A percentile compares a stretch with the other conserved stretches of the same genome.
Conservation (phyloP, 2,888 invertebrate species). For the Ectropis crepuscularia region DNA sequence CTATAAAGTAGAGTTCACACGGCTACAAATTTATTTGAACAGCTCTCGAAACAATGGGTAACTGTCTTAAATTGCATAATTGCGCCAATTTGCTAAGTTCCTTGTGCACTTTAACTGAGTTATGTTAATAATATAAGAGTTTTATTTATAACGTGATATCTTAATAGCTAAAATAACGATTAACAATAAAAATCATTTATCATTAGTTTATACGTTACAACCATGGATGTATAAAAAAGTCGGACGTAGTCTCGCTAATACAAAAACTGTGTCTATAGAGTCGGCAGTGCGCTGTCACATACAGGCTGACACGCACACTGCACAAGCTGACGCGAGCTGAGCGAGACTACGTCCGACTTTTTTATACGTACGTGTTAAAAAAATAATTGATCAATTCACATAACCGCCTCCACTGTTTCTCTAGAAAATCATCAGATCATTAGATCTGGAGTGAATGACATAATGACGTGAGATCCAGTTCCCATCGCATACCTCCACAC, state of each 20-base stretch:
- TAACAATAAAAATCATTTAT: too few species aligned
- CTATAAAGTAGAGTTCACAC: constrained; percentile 19
- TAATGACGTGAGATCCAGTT: constrained; percentile 18
- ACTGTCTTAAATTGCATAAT: constrained; percentile 32
- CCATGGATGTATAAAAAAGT: too few species aligned
- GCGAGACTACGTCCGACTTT: too few species aligned
- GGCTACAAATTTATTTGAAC: constrained; percentile 19
- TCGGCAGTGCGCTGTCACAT: too few species aligned
- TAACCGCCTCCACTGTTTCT: background rate
- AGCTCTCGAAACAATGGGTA: constrained; percentile 29
- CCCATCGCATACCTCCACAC: constrained; percentile 17
- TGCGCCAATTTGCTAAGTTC: constrained; percentile 17
- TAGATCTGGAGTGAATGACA: constrained; percentile 11
- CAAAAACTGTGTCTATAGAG: too few species aligned
- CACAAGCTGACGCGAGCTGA: too few species aligned
- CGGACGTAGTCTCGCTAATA: too few species aligned
- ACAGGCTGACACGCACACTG: too few species aligned
- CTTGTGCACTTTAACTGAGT: constrained; percentile 17
- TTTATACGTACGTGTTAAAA: too few species aligned
- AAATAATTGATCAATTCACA: too few species aligned
- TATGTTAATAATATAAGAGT: background rate
- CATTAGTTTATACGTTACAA: too few species aligned
- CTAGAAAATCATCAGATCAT: background rate
- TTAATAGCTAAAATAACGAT: too few species aligned
- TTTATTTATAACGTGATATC: background rate